Conservation (phyloP, 92 coral and sea anemone genomes). For the Chrysogorgia sp. region DNA sequence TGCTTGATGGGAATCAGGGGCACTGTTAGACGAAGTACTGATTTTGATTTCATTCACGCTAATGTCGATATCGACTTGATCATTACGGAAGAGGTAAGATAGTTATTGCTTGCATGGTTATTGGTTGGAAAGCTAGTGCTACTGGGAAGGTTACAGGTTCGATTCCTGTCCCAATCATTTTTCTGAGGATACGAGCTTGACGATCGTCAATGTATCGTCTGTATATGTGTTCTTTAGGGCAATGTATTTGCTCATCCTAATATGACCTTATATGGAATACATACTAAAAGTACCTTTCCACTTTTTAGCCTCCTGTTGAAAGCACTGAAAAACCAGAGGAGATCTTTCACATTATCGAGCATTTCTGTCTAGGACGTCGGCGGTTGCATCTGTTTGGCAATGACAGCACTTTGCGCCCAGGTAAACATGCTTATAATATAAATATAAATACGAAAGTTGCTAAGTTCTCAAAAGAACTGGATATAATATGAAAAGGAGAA, state of each 20-base stretch:
- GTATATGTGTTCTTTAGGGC: no score
- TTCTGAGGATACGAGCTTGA: no score
- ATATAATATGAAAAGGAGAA: no score
- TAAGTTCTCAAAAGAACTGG: no score
- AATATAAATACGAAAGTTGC: no score
- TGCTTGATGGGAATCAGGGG: slow-evolving; percentile 98
- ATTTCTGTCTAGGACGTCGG: slow-evolving; percentile 95
- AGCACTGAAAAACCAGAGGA: slow-evolving; percentile 96
- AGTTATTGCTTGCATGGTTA: not conserved
- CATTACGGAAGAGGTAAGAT: slow-evolving; percentile 90
- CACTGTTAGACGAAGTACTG: slow-evolving; percentile 93
- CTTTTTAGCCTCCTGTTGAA: slow-evolving; percentile 78
- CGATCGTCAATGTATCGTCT: not conserved
- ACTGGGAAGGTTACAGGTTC: no score
- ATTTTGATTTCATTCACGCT: slow-evolving; percentile 96
- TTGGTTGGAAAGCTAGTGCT: no score
- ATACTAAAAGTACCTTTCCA: not conserved
- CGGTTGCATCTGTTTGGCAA: slow-evolving; percentile 90
- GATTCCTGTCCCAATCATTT: no score
- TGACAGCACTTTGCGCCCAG: slow-evolving; percentile 93
- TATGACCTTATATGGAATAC: no score
- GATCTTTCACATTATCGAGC: slow-evolving; percentile 94
- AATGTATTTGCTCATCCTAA: no score
- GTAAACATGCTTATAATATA: no score
- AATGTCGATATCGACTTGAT: slow-evolving; percentile 96